Evolutionary conservation across 2,797 vertebrate species (phyloP).

Genomic region (Nothura maculosa): DNA sequence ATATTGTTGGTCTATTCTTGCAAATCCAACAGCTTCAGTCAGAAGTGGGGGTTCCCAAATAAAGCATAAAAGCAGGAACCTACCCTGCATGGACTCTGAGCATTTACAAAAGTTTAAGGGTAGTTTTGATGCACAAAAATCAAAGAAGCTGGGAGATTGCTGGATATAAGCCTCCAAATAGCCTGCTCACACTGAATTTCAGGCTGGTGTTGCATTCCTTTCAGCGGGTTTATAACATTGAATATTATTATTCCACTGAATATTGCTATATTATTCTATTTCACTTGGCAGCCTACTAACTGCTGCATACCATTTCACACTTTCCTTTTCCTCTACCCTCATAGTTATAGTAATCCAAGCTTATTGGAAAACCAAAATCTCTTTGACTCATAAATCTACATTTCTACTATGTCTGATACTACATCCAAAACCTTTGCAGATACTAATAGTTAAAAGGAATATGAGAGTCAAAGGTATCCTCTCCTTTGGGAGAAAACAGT

Average conservation of each 20-base stretch:
- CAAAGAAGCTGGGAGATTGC: not conserved
- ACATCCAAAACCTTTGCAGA: not conserved
- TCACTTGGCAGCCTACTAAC: not conserved
- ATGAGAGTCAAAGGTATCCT: not conserved
- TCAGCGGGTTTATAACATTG: not conserved
- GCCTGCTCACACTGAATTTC: not conserved
- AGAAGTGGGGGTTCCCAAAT: not conserved
- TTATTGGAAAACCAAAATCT: not conserved
- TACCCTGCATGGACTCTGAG: not conserved
- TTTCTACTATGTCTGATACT: not conserved
- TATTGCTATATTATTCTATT: not conserved
- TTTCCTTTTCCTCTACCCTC: not conserved
- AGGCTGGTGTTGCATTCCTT: not conserved
- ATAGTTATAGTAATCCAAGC: not conserved
- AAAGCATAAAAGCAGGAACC: not conserved
- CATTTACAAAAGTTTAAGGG: not conserved
- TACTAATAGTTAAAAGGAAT: not conserved
- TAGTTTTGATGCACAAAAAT: not conserved
- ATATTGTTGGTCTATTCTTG: not conserved
- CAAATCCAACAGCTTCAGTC: not conserved
- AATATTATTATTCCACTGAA: not conserved
- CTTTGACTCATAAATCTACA: not conserved
- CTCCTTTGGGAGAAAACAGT: not conserved
- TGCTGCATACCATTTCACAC: not conserved
- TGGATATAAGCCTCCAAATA: not conserved